A percentile compares a stretch with the other conserved stretches of the same genome.
These are phyloP conservation scores for Anisognathus igniventris DNA, from an alignment of 2,797 vertebrate species.

Conservation along the genomic window DNA sequence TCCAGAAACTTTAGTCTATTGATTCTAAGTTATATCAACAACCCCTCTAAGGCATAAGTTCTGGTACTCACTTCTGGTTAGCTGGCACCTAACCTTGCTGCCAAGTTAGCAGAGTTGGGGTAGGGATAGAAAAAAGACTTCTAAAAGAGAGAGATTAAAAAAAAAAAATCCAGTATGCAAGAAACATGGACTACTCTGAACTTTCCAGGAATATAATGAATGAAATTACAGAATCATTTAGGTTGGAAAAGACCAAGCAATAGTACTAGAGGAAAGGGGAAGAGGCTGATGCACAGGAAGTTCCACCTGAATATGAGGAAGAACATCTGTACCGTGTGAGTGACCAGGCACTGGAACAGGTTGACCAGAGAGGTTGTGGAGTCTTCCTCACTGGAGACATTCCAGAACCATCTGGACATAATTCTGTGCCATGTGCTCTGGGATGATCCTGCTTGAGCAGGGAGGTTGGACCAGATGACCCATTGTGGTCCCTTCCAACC, in stretches of 20 bases:
- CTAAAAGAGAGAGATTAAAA: not conserved
- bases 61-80: not conserved
- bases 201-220: not conserved
- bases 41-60: not conserved
- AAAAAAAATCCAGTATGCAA: no score
- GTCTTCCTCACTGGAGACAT: not conserved
- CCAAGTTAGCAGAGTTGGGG: not conserved
- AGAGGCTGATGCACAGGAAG: not conserved
- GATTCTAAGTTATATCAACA: not conserved
- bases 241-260: not conserved
- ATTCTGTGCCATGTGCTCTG: not conserved
- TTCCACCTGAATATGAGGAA: not conserved
- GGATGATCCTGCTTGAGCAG: not conserved
- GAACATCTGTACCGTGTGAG: not conserved
- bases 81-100: not conserved
- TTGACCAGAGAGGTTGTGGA: not conserved
- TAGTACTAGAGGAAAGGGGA: not conserved
- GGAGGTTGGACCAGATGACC: not conserved
- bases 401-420: not conserved
- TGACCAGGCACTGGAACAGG: not conserved
- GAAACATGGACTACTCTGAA: not conserved
- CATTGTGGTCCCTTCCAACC: not conserved
- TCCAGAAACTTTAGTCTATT: not conserved
- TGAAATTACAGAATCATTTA: not conserved
- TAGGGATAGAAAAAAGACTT: not conserved